Conservation (phyloP, 2,888 invertebrate genomes). For the Megastigmus dorsalis region DNA sequence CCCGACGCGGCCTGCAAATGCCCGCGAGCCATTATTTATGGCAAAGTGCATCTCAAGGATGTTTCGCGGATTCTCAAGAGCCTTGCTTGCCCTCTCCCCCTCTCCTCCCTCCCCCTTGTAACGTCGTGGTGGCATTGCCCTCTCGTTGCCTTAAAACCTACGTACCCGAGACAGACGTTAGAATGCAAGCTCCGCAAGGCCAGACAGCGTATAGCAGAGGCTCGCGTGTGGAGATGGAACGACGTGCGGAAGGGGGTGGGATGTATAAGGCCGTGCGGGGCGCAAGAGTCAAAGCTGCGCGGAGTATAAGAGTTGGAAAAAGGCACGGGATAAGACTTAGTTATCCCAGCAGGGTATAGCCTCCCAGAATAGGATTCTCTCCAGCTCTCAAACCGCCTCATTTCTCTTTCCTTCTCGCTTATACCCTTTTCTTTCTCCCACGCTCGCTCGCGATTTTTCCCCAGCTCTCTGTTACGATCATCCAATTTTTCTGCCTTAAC, state of each 20-base stretch:
- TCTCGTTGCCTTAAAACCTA: background rate
- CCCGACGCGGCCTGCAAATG: slow-evolving; percentile 19
- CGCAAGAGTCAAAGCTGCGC: slow-evolving; percentile 13
- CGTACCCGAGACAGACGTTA: slow-evolving; percentile 20
- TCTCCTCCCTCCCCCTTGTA: background rate
- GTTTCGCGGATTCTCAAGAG: slow-evolving; percentile 50
- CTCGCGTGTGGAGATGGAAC: too few relatives aligned
- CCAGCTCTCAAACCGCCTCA: slow-evolving; percentile 53
- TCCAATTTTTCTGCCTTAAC: too few relatives aligned
- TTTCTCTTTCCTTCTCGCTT: slow-evolving; percentile 15
- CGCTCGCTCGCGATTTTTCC: too few relatives aligned
- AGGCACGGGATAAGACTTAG: slow-evolving; percentile 60
- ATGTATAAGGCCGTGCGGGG: background rate
- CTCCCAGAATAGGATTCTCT: slow-evolving; percentile 58
- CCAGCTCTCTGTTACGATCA: too few relatives aligned
- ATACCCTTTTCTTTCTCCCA: background rate
- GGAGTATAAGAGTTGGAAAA: slow-evolving; percentile 47
- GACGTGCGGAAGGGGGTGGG: background rate
- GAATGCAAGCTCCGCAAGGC: slow-evolving; percentile 11
- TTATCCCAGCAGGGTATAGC: slow-evolving; percentile 60
- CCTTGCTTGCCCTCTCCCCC: background rate
- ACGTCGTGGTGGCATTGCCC: too few relatives aligned
- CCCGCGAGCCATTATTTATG: slow-evolving; percentile 55
- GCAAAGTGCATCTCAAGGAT: slow-evolving; percentile 49
- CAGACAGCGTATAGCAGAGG: too few relatives aligned